Base-by-base conservation (phyloP, 2,113 vertebrate genomes). In the Apeltes quadracus region DNA sequence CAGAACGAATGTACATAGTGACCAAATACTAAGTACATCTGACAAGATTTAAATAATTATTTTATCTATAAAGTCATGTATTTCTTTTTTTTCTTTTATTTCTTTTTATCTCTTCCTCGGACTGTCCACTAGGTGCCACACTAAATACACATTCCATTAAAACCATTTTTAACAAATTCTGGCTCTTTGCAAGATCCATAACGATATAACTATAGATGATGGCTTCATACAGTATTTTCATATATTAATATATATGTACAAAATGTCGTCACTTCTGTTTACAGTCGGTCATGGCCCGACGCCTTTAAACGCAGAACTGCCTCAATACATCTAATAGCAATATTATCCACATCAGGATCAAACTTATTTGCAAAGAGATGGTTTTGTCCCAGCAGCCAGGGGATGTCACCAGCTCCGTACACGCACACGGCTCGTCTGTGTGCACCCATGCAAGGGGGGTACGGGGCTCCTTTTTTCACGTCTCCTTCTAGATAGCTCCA, bases 291-390 rank as follows among this genome's bases (percentile, higher is more conserved):
- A 0, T 56, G 18, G 18, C 90, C 88, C 29, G 95, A 88, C 6
- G 95, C 85, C 81, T 90, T 96, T 41, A 93, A 75, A 13, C 81
- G 93, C 27, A 99, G 87, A 65, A 95, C 65, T n/a, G 93, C 91
- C 79, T 98, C 97, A 18, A 98, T 38, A 18, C 97, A 98, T 68
- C 93, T 92, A 16, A 98, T 87, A 5, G 83, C 93, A 4, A 90
- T 32, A 0, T 96, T 92, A 39, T 98, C 96, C 5, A 95, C 88
- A 2, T 27, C 54, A 1, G 95, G 94, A 76, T 98, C 96, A 88
- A 99, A 97, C 89, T 99, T 99, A 88, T 98, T 99, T 75, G 96
- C 97, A 32, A 99, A 71, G 15, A 98, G 90, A 1, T 97, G 97
- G 0, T 94, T 94, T 61, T 95, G 95, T 50, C 51, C 84, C 0